Evolutionary conservation across 2,797 vertebrate species (phyloP).

Genomic region (Myotis daubentonii): DNA sequence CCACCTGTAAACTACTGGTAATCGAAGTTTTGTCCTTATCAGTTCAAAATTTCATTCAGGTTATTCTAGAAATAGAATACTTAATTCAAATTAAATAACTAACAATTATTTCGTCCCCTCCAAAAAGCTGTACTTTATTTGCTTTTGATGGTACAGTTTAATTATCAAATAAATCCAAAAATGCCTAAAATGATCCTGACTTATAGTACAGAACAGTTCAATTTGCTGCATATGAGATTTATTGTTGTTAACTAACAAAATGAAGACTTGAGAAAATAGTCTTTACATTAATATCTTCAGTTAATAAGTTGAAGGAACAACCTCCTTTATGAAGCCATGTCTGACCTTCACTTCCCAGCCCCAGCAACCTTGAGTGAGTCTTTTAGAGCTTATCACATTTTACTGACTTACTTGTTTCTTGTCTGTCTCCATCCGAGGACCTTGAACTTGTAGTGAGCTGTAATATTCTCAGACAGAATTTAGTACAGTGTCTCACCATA

Average conservation of each 20-base stretch:
- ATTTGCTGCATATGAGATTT: not conserved
- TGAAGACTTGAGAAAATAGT: not conserved
- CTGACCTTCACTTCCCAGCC: not conserved
- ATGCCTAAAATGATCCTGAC: not conserved
- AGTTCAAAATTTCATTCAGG: not conserved
- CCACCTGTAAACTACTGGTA: not conserved
- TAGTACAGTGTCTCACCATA: not conserved
- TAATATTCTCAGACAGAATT: not conserved
- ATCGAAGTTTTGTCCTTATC: not conserved
- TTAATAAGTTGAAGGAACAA: not conserved
- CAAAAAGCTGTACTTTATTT: not conserved
- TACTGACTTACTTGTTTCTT: not conserved
- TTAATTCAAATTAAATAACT: not conserved
- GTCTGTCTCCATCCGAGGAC: not conserved
- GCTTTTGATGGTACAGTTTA: not conserved
- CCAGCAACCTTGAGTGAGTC: not conserved
- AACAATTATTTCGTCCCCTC: not conserved
- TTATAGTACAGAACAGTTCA: not conserved
- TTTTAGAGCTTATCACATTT: not conserved
- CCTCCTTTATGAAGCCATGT: not conserved
- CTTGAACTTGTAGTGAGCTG: not conserved
- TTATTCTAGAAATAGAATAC: not conserved
- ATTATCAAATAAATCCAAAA: not conserved
- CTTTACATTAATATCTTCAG: not conserved
- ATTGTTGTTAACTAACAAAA: not conserved